phyloP scores from a whole-genome alignment of 2,797 vertebrate species.

The Paramormyrops hopkinsi region DNA sequence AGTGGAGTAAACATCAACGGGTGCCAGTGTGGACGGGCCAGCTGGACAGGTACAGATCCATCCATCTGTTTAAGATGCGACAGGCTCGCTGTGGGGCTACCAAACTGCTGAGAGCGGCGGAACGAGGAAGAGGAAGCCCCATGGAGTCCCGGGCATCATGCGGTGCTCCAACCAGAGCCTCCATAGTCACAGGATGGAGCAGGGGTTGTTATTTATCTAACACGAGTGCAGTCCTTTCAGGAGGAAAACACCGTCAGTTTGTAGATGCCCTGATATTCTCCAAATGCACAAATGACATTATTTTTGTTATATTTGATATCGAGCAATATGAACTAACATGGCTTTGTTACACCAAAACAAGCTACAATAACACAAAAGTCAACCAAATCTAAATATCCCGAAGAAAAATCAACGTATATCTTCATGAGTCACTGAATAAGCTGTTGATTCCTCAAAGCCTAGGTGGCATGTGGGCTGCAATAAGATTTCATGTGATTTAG shows the following conservation, averaged over 20 bases:
- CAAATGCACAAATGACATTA: background rate
- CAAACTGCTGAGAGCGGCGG: background rate
- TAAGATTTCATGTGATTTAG: background rate
- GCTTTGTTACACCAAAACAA: background rate
- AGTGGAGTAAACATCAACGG: background rate
- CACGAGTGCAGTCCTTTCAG: background rate
- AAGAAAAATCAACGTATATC: background rate
- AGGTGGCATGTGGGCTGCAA: background rate
- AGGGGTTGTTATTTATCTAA: background rate
- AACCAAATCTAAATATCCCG: background rate
- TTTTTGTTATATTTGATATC: background rate
- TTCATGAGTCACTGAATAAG: background rate
- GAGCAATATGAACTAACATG: background rate
- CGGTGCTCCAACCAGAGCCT: background rate
- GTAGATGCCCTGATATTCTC: background rate
- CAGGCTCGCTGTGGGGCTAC: background rate
- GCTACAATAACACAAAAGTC: background rate
- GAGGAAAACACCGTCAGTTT: background rate
- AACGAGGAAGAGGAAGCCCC: background rate
- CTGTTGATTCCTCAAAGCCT: background rate
- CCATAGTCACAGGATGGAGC: background rate
- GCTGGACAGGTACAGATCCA: background rate
- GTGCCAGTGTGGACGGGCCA: conserved; percentile 12
- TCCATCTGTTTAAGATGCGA: conserved; percentile 11
- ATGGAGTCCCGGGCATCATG: background rate